Base-by-base conservation (phyloP, 2,888 invertebrate genomes). In the Sphinx pinastri region DNA sequence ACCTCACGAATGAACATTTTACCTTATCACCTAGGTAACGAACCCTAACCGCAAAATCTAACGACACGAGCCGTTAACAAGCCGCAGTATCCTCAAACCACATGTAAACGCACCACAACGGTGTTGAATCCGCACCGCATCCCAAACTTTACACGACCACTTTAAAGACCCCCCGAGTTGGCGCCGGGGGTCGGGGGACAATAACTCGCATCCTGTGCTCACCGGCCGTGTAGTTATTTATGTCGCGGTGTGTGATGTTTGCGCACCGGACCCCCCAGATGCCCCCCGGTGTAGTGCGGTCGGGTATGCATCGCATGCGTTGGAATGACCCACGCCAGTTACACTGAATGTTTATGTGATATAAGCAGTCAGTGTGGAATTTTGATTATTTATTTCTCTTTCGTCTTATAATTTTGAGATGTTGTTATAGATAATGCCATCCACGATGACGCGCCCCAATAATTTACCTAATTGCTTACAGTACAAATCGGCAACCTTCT, bases 171-270 rank as follows among this genome's bases (percentile, higher is more conserved):
- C 49, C 47, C 52, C 8, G 31, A 54, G 31, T 70, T 68, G 60
- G 75, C 72, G 76, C 76, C 75, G 69, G 73, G 55, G 72, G 72
- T 71, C 72, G 73, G 73, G 75, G 74, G 72, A 79, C 80, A 77
- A 82, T 87, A 84, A 84, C 79, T 86, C 78, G 75, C 76, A 76
- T 75, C 77, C 75, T 75, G 83, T 85, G 87, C 74, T 83, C 86
- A 83, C 76, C 69, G 77, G 63, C 81, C 86, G 81, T 89, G 81
- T 87, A 87, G 89, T 89, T 87, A 87, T 87, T 88, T 89, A 87
- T 83, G 84, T 84, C 76, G 75, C 78, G 75, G 76, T 77, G 77
- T 78, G 75, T 74, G 72, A 25, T 69, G 74, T 76, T 77, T 79
- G 75, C 75, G 72, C 72, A 72, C 72, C 31, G 63, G 68, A 66